Evolutionary conservation across 2,888 invertebrate species (phyloP).

Genomic region (Noctua fimbriata): DNA sequence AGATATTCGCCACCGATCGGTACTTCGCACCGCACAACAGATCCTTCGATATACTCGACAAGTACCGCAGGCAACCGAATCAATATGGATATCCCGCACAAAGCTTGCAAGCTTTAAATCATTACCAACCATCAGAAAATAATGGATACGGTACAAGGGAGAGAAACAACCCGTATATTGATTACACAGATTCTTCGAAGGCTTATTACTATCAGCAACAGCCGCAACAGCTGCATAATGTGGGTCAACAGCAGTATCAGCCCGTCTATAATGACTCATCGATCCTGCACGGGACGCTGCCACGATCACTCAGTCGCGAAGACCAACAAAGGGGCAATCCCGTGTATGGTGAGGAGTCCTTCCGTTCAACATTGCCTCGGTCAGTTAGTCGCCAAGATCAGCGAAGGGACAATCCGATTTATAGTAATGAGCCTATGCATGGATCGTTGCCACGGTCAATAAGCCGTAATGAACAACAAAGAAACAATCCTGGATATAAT

Average conservation of each 20-base stretch:
- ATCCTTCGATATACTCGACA: constrained; percentile 84
- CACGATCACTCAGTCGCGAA: constrained; percentile 74
- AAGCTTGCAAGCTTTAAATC: constrained; percentile 83
- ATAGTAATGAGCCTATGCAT: constrained; percentile 62
- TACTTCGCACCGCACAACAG: constrained; percentile 83
- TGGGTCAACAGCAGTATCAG: constrained; percentile 76
- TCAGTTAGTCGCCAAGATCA: constrained; percentile 65
- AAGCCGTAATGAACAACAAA: constrained; percentile 70
- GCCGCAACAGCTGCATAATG: constrained; percentile 61
- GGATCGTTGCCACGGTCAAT: constrained; percentile 79
- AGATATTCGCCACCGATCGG: constrained; percentile 87
- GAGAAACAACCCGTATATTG: constrained; percentile 79
- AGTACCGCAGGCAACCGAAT: constrained; percentile 81
- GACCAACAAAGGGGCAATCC: constrained; percentile 65
- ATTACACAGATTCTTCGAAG: constrained; percentile 76
- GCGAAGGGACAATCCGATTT: constrained; percentile 64
- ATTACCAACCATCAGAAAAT: constrained; percentile 77
- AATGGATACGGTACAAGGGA: constrained; percentile 70
- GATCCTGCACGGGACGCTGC: constrained; percentile 77
- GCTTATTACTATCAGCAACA: constrained; percentile 67
- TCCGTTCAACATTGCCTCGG: constrained; percentile 81
- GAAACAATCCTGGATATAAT: constrained; percentile 50
- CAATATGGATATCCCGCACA: constrained; percentile 85
- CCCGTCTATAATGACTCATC: constrained; percentile 77
- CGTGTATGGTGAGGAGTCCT: constrained; percentile 62